Percentiles rank a stretch among this genome's conserved stretches.
Evolutionary conservation across 2,113 vertebrate species (phyloP).

Genomic region (Nycticebus coucang): DNA sequence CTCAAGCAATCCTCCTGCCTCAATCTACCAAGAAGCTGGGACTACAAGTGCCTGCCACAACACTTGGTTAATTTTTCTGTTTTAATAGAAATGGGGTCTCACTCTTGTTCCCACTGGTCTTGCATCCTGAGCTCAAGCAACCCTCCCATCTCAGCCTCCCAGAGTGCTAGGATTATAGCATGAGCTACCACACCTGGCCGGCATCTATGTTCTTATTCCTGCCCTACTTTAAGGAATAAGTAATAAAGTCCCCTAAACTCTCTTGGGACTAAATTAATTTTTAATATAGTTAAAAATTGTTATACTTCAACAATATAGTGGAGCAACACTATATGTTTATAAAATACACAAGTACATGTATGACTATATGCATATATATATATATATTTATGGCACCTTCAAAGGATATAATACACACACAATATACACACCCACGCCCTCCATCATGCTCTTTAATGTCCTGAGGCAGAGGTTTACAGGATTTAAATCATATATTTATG

Average conservation of each 20-base stretch:
- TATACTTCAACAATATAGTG: neutral
- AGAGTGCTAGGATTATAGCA: too few relatives aligned
- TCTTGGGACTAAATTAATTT: conserved; percentile 26
- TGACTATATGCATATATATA: neutral
- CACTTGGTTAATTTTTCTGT: too few relatives aligned
- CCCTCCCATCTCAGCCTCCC: too few relatives aligned
- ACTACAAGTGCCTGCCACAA: too few relatives aligned
- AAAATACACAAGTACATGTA: neutral
- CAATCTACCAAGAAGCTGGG: too few relatives aligned
- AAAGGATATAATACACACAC: neutral
- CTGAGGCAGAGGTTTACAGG: neutral
- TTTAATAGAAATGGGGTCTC: too few relatives aligned
- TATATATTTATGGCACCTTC: neutral
- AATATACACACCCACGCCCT: neutral
- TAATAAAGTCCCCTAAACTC: neutral
- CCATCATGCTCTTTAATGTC: too few relatives aligned
- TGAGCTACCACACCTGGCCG: too few relatives aligned
- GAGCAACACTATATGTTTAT: neutral
- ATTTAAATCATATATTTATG: conserved; percentile 1
- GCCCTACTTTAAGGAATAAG: neutral
- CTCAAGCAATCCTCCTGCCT: too few relatives aligned
- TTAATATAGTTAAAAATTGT: neutral
- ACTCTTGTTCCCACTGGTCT: too few relatives aligned
- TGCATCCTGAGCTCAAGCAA: too few relatives aligned
- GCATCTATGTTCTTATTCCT: neutral